Conservation (phyloP, 2,113 vertebrate genomes). For the Aspidoscelis tigris region DNA sequence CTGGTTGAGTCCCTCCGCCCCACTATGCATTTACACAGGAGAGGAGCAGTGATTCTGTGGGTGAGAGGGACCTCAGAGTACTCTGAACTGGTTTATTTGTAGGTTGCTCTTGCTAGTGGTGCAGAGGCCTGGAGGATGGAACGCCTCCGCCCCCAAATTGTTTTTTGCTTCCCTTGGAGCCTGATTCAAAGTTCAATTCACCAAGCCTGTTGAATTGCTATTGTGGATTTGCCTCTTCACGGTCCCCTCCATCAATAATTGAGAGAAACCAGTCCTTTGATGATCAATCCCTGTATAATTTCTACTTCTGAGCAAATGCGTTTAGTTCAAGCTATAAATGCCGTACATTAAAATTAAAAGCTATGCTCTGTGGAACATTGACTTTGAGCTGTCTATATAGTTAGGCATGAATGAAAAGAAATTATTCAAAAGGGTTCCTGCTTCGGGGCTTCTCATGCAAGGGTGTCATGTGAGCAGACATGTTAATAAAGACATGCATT, state of each 20-base stretch:
- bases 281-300: slow-evolving; percentile 47
- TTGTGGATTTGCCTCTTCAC: slow-evolving; percentile 25
- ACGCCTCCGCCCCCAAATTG: too few species aligned
- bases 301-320: slow-evolving; percentile 34
- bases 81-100: too few species aligned
- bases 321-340: slow-evolving; percentile 38
- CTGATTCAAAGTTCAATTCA: not conserved
- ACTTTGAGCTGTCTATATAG: slow-evolving; percentile 32
- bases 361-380: slow-evolving; percentile 24
- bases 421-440: slow-evolving; percentile 46
- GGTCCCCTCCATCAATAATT: slow-evolving; percentile 35
- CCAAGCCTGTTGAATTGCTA: not conserved
- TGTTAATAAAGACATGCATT: slow-evolving; percentile 37
- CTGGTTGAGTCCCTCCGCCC: too few species aligned
- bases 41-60: too few species aligned
- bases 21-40: too few species aligned
- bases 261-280: slow-evolving; percentile 39
- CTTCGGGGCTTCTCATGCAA: slow-evolving; percentile 29
- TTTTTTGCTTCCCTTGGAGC: too few species aligned
- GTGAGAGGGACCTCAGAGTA: too few species aligned
- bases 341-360: slow-evolving; percentile 49
- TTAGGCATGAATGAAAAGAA: slow-evolving; percentile 48
- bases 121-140: too few species aligned
- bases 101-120: too few species aligned
- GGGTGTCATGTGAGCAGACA: slow-evolving; percentile 40